A percentile compares a stretch with the other conserved stretches of the same genome.
phyloP scores from a whole-genome alignment of 2,888 invertebrate species.

The Lysandra bellargus region DNA sequence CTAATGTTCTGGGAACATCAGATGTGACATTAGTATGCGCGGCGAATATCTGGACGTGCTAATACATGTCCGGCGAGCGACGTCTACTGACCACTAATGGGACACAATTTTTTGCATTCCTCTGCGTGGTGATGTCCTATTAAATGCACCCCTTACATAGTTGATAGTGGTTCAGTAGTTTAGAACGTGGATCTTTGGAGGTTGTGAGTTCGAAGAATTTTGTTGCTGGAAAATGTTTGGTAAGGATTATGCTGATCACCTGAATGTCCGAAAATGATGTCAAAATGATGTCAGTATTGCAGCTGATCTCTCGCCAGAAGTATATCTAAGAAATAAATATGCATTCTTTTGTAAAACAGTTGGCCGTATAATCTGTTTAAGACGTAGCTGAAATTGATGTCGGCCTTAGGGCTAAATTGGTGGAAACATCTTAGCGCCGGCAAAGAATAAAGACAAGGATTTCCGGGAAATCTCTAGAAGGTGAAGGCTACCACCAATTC shows the following conservation, averaged over 20 bases:
- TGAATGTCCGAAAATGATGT: too few relatives aligned
- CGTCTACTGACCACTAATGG: constrained; percentile 4
- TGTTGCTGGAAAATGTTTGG: too few relatives aligned
- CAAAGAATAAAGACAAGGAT: too few relatives aligned
- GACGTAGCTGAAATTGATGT: too few relatives aligned
- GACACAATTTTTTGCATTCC: constrained; percentile 13
- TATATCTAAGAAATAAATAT: too few relatives aligned
- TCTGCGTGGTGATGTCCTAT: background rate
- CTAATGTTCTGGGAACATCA: constrained; percentile 6
- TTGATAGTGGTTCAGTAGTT: background rate
- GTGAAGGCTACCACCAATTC: background rate
- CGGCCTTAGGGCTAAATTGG: too few relatives aligned
- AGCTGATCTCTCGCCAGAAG: too few relatives aligned
- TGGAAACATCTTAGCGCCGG: too few relatives aligned
- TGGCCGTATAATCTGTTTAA: too few relatives aligned
- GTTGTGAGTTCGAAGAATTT: background rate
- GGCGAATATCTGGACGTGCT: background rate
- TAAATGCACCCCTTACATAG: background rate
- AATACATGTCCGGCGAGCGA: constrained; percentile 19
- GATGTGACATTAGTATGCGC: constrained; percentile 4
- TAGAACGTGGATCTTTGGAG: background rate
- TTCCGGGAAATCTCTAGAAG: background rate
- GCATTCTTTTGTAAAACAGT: too few relatives aligned
- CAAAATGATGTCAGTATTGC: too few relatives aligned
- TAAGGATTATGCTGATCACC: too few relatives aligned